Conservation (phyloP, 1,140 invertebrate species). For the Drosophila lacertosa region DNA sequence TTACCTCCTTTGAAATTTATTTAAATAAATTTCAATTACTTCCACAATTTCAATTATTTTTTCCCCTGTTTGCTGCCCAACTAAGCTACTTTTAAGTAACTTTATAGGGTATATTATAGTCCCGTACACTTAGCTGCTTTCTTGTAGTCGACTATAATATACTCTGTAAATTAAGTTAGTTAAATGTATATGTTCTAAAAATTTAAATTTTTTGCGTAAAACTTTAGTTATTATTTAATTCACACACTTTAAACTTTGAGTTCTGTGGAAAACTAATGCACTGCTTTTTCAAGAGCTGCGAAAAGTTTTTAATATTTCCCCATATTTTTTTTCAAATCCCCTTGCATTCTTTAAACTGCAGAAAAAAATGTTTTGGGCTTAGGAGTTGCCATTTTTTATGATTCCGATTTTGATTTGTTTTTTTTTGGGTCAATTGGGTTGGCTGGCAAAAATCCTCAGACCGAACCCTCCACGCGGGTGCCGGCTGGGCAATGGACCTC, state of each 20-base stretch:
- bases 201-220: conserved; percentile 7
- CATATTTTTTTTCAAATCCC: background rate
- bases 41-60: no score
- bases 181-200: background rate
- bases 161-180: background rate
- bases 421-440: conserved; percentile 22
- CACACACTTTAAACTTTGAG: background rate
- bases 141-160: background rate
- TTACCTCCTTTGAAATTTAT: background rate
- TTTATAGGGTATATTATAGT: conserved; percentile 1
- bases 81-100: conserved; percentile 1
- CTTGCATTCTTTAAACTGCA: background rate
- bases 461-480: conserved; percentile 46
- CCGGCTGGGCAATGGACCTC: conserved; percentile 43
- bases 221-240: background rate
- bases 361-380: background rate
- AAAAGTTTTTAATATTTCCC: background rate
- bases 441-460: conserved; percentile 50
- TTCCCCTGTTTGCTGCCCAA: no score
- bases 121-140: background rate
- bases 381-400: background rate
- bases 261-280: background rate
- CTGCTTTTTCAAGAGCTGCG: background rate
- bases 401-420: background rate
- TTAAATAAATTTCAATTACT: background rate